Conservation (phyloP, 2,797 vertebrate species). For the Mionectes olivaceus region DNA sequence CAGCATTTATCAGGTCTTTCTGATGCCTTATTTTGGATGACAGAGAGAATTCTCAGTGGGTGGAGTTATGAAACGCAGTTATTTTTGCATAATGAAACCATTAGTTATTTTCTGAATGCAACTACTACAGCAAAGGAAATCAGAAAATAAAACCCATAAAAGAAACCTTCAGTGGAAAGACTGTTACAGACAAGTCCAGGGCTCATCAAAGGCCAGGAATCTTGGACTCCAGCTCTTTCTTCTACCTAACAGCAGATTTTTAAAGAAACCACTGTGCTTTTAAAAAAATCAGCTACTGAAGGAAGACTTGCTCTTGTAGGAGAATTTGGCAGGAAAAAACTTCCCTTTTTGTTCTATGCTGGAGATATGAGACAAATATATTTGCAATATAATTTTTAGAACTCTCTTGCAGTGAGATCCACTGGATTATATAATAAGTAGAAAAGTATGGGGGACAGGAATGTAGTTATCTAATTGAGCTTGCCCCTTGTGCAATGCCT, state of each 20-base stretch:
- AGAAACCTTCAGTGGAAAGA: background rate
- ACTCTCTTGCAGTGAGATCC: background rate
- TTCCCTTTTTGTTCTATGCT: background rate
- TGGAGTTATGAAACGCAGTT: background rate
- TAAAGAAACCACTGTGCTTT: background rate
- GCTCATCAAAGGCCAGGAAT: background rate
- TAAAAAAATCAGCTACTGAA: background rate
- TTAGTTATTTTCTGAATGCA: background rate
- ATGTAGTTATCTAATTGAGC: background rate
- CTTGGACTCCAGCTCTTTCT: background rate
- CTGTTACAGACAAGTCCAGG: background rate
- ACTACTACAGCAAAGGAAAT: background rate
- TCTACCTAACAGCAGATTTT: background rate
- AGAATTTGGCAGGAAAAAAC: background rate
- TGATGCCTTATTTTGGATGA: background rate
- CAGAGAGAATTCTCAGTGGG: background rate
- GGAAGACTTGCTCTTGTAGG: background rate
- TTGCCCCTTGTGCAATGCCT: background rate
- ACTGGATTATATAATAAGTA: background rate
- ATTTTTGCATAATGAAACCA: constrained; percentile 8
- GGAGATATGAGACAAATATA: background rate
- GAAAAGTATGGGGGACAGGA: background rate
- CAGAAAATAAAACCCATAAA: background rate
- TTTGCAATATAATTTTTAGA: background rate
- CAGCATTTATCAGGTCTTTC: background rate